Percentiles rank a stretch among this genome's conserved stretches.
phyloP scores from a whole-genome alignment of 2,113 vertebrate genomes.

The Pungitius pungitius region DNA sequence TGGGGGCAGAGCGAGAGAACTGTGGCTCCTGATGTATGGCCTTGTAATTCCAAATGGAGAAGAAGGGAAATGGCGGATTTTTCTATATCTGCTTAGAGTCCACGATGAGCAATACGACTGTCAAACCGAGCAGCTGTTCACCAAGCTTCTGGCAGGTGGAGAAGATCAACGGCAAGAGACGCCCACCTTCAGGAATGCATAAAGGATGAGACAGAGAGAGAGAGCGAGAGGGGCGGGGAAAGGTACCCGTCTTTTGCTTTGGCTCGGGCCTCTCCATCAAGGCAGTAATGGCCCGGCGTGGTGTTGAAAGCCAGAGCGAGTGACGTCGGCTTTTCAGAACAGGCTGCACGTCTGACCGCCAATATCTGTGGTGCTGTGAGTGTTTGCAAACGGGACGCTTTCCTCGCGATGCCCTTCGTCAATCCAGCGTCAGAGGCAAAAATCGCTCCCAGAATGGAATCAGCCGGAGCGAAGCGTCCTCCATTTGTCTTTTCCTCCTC shows the following conservation, averaged over 20 bases:
- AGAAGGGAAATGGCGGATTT: constrained; percentile 64
- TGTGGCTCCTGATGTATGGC: constrained; percentile 61
- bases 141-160: constrained; percentile 59
- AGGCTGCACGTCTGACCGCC: constrained; percentile 18
- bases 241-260: constrained; percentile 54
- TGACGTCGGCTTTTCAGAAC: constrained; percentile 35
- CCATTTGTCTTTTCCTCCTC: not conserved
- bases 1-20: constrained; percentile 44
- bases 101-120: constrained; percentile 59
- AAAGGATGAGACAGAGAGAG: constrained; percentile 42
- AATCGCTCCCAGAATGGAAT: constrained; percentile 14
- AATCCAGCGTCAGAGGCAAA: constrained; percentile 6
- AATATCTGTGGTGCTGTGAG: constrained; percentile 18
- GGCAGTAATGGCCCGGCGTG: constrained; percentile 24
- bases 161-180: constrained; percentile 66
- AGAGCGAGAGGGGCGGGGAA: constrained; percentile 11
- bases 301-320: constrained; percentile 49
- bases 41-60: constrained; percentile 67
- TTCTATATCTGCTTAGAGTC: constrained; percentile 72
- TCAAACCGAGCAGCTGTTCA: constrained; percentile 59
- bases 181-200: constrained; percentile 64
- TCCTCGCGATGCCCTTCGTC: constrained; percentile 5
- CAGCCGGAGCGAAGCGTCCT: not conserved
- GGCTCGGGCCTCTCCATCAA: constrained; percentile 33
- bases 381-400: constrained; percentile 35